Evolutionary conservation across 2,888 invertebrate genomes (phyloP).

Genomic region (Lasioglossum morio): DNA sequence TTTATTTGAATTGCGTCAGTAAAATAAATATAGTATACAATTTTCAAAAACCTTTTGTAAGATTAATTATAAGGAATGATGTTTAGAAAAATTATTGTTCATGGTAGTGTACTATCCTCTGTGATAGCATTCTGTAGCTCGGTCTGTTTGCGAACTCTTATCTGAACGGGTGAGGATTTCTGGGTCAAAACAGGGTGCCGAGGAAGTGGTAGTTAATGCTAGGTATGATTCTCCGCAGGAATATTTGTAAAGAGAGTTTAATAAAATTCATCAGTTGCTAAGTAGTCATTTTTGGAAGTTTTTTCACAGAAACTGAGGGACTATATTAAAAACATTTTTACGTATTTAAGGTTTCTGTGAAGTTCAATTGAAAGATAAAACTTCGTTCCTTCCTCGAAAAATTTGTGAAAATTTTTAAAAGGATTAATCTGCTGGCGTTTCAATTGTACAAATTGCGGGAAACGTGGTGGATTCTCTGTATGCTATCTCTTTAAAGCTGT

Average conservation of each 20-base stretch:
- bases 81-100: neutral
- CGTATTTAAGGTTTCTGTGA: neutral
- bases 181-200: neutral
- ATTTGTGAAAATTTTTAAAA: neutral
- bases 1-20: too few relatives aligned
- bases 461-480: neutral
- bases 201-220: neutral
- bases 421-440: neutral
- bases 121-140: neutral
- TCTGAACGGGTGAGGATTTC: neutral
- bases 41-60: too few relatives aligned
- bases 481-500: neutral
- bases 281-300: neutral
- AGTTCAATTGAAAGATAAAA: neutral
- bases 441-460: neutral
- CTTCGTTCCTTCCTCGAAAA: neutral
- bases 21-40: too few relatives aligned
- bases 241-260: neutral
- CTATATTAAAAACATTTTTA: too few relatives aligned
- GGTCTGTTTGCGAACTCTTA: neutral
- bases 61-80: too few relatives aligned
- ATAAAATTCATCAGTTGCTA: too few relatives aligned
- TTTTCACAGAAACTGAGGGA: neutral
- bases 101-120: neutral
- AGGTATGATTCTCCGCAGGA: neutral